Evolutionary conservation across 2,797 vertebrate species (phyloP).

Genomic region (Hyperoplus immaculatus): DNA sequence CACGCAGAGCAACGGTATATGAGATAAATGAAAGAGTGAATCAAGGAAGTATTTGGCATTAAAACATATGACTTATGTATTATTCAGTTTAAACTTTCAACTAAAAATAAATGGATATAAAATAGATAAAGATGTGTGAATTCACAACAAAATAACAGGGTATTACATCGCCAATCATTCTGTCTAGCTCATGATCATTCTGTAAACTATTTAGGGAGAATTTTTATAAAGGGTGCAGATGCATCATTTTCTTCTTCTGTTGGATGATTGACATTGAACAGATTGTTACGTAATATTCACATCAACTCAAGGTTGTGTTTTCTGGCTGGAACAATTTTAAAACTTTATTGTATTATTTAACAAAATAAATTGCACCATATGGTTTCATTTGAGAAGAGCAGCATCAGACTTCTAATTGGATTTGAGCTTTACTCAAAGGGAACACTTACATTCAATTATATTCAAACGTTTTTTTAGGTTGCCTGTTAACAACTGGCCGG

Average conservation of each 20-base stretch:
- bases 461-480: too few relatives aligned
- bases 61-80: not conserved
- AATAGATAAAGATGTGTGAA: not conserved
- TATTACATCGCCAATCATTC: not conserved
- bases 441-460: too few relatives aligned
- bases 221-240: too few relatives aligned
- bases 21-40: not conserved
- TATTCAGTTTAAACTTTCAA: not conserved
- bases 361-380: not conserved
- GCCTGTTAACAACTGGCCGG: too few relatives aligned
- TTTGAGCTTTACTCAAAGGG: too few relatives aligned
- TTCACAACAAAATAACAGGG: not conserved
- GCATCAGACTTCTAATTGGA: too few relatives aligned
- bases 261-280: slow-evolving; percentile 1
- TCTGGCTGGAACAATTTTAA: not conserved
- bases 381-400: not conserved
- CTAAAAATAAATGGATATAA: not conserved
- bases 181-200: not conserved
- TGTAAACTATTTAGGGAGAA: too few relatives aligned
- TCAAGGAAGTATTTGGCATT: not conserved
- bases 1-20: too few relatives aligned
- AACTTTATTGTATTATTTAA: not conserved
- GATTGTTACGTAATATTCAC: not conserved
- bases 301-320: not conserved
- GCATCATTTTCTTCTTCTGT: not conserved